Evolutionary conservation across 1,140 invertebrate genomes (phyloP), one percentile per base, ranked within the genome.

Genomic region (Papilio polytes): DNA sequence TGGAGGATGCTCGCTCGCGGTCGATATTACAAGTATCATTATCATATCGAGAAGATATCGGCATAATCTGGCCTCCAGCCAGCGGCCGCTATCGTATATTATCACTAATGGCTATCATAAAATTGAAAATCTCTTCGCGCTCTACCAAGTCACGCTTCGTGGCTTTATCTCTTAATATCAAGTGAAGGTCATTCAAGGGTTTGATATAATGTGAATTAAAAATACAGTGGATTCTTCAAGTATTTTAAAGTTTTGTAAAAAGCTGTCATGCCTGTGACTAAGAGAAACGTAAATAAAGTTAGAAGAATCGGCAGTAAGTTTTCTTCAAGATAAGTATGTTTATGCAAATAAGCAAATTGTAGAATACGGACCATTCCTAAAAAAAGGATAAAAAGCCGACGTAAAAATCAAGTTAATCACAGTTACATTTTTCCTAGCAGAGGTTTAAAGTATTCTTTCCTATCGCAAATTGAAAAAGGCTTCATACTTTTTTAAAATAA

Each of bases 11-110:
- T 78, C 36, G 51, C 51, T 36, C 36, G 20, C n/a, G 51, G 41
- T 74, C 73, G 73, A 77, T 77, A 56, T 77, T 77, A 59, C 81
- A 82, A 86, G 82, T 77, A 82, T 80, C 82, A 82, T 86, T 86
- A 85, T 81, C 84, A 85, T 86, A 86, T 85, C 82, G 83, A 84
- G 78, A 78, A 84, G 80, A 80, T 6, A 78, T 78, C 77, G 77
- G 77, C 77, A 78, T 78, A 66, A 78, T 78, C 77, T 78, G 77
- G 77, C 77, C 56, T 10, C 77, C 31, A 78, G 77, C 77, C 77
- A 78, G 77, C 76, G 53, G 20, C n/a, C 20, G 26, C 77, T 56
- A 63, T 78, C 76, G 76, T 78, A 78, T 78, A 78, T 78, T 63
- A 78, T 78, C 77, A 66, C 56, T 78, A 78, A 78, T 78, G 56